phyloP scores from a whole-genome alignment of 2,113 vertebrate genomes.

The Narcine bancroftii region DNA sequence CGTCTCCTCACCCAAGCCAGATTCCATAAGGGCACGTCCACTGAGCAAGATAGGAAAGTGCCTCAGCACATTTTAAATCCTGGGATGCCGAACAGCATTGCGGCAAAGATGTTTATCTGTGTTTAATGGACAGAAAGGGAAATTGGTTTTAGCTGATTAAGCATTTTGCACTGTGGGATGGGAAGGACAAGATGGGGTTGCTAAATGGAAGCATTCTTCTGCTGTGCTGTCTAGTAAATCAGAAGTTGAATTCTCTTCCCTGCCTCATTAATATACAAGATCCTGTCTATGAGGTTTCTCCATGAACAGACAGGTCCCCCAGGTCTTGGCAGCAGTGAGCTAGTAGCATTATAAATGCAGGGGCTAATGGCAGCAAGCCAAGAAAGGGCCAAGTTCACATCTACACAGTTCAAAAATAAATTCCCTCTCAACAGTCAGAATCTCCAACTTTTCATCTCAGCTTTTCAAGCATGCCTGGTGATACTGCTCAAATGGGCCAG shows the following conservation, averaged over 20 bases:
- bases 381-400: not conserved
- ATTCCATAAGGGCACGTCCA: not conserved
- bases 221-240: not conserved
- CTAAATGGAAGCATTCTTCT: not conserved
- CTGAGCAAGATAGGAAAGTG: no score
- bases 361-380: not conserved
- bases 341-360: not conserved
- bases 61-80: not conserved
- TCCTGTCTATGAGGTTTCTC: not conserved
- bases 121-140: not conserved
- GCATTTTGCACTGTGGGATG: not conserved
- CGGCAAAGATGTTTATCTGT: not conserved
- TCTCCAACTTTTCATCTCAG: not conserved
- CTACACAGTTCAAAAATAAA: not conserved
- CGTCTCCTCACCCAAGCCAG: not conserved
- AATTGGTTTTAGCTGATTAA: not conserved
- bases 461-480: not conserved
- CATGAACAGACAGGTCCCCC: not conserved
- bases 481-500: not conserved
- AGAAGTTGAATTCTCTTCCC: not conserved
- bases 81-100: not conserved
- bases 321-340: constrained; percentile 4
- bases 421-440: not conserved
- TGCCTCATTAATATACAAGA: constrained; percentile 4
- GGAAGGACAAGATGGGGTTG: not conserved